phyloP scores from a whole-genome alignment of 2,113 vertebrate genomes.

The Orthonyx spaldingii region DNA sequence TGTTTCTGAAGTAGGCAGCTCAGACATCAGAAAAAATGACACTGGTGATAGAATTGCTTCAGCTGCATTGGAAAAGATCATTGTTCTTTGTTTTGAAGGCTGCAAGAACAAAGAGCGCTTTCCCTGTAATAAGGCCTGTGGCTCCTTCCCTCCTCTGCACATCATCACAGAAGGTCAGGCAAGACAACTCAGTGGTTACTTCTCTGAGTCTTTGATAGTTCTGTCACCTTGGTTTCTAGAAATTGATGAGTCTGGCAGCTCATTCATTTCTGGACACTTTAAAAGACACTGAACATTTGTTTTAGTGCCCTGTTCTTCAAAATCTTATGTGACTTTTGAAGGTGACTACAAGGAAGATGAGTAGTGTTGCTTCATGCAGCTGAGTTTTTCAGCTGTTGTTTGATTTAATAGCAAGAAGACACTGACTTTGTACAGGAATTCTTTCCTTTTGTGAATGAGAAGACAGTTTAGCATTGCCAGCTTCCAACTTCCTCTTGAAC shows the following conservation, averaged over 20 bases:
- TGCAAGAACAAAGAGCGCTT: conserved; percentile 5
- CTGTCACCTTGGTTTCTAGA: conserved; percentile 41
- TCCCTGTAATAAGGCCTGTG: conserved; percentile 41
- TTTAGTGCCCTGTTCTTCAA: conserved; percentile 32
- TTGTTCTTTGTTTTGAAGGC: conserved; percentile 40
- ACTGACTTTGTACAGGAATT: not conserved
- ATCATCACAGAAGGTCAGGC: conserved; percentile 47
- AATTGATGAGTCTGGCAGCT: conserved; percentile 56
- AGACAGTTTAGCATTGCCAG: not conserved
- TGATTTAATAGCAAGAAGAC: conserved; percentile 7
- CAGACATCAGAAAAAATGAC: conserved; percentile 28
- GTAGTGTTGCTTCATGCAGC: not conserved
- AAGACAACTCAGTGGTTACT: conserved; percentile 27
- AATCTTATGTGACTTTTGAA: conserved; percentile 42
- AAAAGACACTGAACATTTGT: conserved; percentile 48
- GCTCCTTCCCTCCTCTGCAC: not conserved
- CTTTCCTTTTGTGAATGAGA: not conserved
- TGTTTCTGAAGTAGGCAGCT: not conserved
- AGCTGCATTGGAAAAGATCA: conserved; percentile 25
- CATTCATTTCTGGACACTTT: conserved; percentile 26
- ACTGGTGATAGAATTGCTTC: conserved; percentile 21
- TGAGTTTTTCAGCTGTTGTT: conserved; percentile 8
- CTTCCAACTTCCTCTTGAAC: not conserved
- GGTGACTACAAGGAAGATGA: conserved; percentile 36
- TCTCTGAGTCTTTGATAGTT: conserved; percentile 42